Conservation (phyloP, 53 echinoderm and acorn worm genomes). For the Hippasteria phrygiana region DNA sequence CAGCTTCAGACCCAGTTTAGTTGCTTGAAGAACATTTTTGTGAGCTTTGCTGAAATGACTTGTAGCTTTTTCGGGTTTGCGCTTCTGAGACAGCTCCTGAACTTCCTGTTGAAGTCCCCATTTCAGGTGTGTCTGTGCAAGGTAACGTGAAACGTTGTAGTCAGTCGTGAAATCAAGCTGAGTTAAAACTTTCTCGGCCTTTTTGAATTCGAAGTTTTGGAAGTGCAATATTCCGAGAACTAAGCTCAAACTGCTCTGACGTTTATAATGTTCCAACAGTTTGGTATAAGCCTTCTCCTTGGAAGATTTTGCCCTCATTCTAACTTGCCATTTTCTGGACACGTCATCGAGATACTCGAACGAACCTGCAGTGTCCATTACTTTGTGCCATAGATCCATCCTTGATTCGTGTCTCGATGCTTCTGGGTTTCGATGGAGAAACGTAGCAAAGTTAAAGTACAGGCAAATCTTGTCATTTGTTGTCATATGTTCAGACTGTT, state of each 20-base stretch:
- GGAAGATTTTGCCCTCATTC: background rate
- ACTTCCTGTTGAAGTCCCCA: background rate
- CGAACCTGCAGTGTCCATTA: background rate
- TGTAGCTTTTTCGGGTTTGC: background rate
- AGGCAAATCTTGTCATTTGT: background rate
- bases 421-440: background rate
- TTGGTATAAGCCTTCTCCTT: background rate
- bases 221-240: constrained; percentile 16
- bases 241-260: background rate
- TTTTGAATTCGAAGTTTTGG: constrained; percentile 21
- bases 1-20: background rate
- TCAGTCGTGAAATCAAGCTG: background rate
- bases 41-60: background rate
- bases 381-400: background rate
- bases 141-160: background rate
- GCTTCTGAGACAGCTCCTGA: too few species aligned
- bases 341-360: background rate
- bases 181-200: background rate
- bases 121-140: constrained; percentile 36
- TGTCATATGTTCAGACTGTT: background rate
- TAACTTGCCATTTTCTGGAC: background rate
- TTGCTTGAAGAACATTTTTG: background rate
- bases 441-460: background rate
- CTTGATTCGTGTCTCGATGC: background rate
- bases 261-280: background rate